Conservation (phyloP, 2,797 vertebrate genomes). For the Hylomyscus alleni region DNA sequence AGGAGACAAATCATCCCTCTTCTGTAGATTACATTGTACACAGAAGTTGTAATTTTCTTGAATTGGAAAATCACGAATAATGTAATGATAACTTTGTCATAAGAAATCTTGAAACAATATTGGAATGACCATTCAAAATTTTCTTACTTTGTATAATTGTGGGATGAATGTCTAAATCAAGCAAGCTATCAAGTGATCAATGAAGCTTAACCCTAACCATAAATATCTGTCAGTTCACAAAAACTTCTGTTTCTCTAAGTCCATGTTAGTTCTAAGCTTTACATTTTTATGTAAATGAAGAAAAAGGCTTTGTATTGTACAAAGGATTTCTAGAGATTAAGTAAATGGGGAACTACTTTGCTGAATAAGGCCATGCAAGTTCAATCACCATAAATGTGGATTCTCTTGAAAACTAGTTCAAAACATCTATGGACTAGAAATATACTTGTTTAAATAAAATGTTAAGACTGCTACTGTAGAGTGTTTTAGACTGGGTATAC, state of each 20-base stretch:
- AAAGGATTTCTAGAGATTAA: background rate
- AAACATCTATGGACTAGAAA: background rate
- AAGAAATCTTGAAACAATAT: background rate
- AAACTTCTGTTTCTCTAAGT: background rate
- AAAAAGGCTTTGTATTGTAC: background rate
- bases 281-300: background rate
- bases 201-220: background rate
- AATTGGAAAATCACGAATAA: conserved; percentile 51
- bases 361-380: conserved; percentile 20
- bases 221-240: conserved; percentile 24
- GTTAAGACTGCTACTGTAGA: background rate
- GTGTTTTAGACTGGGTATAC: background rate
- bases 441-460: background rate
- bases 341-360: background rate
- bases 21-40: background rate
- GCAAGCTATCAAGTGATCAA: conserved; percentile 19
- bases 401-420: background rate
- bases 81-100: background rate
- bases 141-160: conserved; percentile 2
- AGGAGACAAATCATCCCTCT: background rate
- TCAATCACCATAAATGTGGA: background rate
- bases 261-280: background rate
- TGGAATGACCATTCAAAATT: background rate
- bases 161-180: conserved; percentile 21
- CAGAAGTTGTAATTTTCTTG: background rate